Conservation (phyloP, 2,888 invertebrate genomes). For the Diachrysia chrysitis region DNA sequence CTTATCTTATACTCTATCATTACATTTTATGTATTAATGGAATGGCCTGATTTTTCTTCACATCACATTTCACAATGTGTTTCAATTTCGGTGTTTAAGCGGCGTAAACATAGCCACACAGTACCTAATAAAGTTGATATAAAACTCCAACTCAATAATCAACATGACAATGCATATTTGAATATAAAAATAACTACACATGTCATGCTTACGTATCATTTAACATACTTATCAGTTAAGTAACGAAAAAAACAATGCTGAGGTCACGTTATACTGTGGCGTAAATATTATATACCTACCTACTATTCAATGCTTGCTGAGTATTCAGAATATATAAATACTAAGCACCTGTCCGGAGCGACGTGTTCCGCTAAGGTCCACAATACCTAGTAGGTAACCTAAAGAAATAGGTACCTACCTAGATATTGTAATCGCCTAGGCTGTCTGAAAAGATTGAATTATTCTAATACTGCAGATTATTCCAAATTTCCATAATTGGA, state of each 20-base stretch:
- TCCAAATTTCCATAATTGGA: too few relatives aligned
- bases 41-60: background rate
- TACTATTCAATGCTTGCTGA: background rate
- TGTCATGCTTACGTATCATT: slow-evolving; percentile 9
- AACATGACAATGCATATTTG: slow-evolving; percentile 38
- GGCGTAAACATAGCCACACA: too few relatives aligned
- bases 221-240: slow-evolving; percentile 27
- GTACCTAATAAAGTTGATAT: background rate
- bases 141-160: background rate
- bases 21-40: background rate
- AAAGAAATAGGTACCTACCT: too few relatives aligned
- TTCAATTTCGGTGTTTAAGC: too few relatives aligned
- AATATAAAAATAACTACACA: slow-evolving; percentile 9
- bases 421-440: too few relatives aligned
- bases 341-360: background rate
- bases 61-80: background rate
- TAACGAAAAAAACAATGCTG: slow-evolving; percentile 14
- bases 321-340: background rate
- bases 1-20: too few relatives aligned
- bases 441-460: too few relatives aligned
- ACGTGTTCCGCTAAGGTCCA: too few relatives aligned
- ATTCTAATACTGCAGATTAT: too few relatives aligned
- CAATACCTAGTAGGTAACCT: too few relatives aligned
- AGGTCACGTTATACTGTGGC: slow-evolving; percentile 32
- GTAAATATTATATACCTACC: slow-evolving; percentile 7